Evolutionary conservation across 92 coral and sea anemone species (phyloP).

Genomic region (Zoanthus solanderi): DNA sequence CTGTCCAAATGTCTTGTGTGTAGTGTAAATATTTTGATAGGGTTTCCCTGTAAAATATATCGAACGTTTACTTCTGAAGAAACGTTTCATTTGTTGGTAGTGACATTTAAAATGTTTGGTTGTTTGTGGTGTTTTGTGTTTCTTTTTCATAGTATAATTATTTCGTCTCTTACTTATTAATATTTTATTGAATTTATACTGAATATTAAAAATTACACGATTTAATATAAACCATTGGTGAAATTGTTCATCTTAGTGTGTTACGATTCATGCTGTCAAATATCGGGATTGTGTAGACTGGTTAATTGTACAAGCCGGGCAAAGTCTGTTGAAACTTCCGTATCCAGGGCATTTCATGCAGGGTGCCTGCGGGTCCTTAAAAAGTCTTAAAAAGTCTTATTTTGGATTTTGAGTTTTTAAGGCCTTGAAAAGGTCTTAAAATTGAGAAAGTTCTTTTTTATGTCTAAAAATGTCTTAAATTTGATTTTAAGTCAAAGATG

Average conservation of each 20-base stretch:
- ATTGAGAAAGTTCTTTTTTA: too few species aligned
- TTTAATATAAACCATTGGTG: background rate
- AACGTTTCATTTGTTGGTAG: background rate
- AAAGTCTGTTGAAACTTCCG: too few species aligned
- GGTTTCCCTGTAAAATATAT: slow-evolving; percentile 3
- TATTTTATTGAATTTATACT: background rate
- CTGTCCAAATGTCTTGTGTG: slow-evolving; percentile 21
- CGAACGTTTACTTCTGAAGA: slow-evolving; percentile 1
- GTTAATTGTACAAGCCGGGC: too few species aligned
- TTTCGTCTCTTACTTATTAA: background rate
- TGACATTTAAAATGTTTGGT: slow-evolving; percentile 17
- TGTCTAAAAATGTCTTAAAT: too few species aligned
- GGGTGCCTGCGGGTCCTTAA: too few species aligned
- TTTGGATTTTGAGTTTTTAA: too few species aligned
- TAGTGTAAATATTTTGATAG: slow-evolving; percentile 2
- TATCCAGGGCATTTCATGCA: too few species aligned
- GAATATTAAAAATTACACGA: background rate
- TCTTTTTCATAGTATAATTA: background rate
- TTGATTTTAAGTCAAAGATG: too few species aligned
- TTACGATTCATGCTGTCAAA: background rate
- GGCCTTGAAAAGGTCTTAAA: too few species aligned
- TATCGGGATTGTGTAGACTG: too few species aligned
- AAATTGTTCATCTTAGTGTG: background rate
- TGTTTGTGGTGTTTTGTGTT: background rate
- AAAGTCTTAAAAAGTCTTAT: too few species aligned